These are phyloP conservation scores for Poeciliopsis prolifica DNA, from an alignment of 2,113 vertebrate species.

Conservation along the genomic window DNA sequence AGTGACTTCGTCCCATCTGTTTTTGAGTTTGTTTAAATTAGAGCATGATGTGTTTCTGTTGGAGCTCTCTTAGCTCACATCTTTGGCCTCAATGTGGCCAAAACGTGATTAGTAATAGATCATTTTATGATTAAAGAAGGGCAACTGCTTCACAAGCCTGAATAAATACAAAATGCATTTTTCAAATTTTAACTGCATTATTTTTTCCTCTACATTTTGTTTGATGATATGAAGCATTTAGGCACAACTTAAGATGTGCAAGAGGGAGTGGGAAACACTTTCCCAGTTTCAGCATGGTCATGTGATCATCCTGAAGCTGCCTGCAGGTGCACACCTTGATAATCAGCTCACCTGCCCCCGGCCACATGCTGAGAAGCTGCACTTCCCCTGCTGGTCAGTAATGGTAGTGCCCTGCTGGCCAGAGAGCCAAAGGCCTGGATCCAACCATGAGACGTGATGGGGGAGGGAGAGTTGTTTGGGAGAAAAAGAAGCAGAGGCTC, in stretches of 20 bases:
- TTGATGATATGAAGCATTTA: too few species aligned
- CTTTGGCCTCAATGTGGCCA: too few species aligned
- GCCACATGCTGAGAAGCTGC: slow-evolving; percentile 51
- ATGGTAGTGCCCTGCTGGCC: slow-evolving; percentile 54
- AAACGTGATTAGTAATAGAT: too few species aligned
- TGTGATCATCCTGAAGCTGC: slow-evolving; percentile 14
- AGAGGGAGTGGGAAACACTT: background rate
- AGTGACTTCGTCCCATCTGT: too few species aligned
- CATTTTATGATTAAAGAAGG: too few species aligned
- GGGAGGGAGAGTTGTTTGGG: slow-evolving; percentile 16
- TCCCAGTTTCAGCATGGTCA: background rate
- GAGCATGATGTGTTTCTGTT: too few species aligned
- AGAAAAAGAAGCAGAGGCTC: background rate
- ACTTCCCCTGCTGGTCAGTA: slow-evolving; percentile 64
- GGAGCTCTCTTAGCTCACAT: too few species aligned
- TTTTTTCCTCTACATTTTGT: background rate
- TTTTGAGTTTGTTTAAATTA: too few species aligned
- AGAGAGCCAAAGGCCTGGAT: slow-evolving; percentile 51
- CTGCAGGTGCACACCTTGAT: slow-evolving; percentile 2
- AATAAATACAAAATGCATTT: too few species aligned
- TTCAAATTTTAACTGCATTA: background rate
- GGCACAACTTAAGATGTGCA: background rate
- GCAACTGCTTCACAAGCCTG: too few species aligned
- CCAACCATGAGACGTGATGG: slow-evolving; percentile 36
- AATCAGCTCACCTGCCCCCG: slow-evolving; percentile 45